Conservation (phyloP, 2,113 vertebrate genomes). For the Conger conger region DNA sequence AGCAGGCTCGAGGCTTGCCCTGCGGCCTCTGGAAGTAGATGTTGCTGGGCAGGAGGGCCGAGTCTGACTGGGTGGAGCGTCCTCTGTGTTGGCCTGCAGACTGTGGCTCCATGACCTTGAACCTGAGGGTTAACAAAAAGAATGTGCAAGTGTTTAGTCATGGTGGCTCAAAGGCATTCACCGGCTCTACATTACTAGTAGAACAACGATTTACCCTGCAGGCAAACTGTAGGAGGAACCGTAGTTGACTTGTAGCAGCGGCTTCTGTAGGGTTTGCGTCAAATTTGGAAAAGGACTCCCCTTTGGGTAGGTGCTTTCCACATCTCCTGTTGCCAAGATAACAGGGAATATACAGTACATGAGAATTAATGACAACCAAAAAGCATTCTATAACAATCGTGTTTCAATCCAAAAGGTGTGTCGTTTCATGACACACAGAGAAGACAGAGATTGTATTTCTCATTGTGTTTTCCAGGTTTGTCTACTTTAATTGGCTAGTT, state of each 20-base stretch:
- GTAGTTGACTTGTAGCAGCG: slow-evolving; percentile 62
- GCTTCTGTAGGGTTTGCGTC: slow-evolving; percentile 46
- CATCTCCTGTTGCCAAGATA: slow-evolving; percentile 16
- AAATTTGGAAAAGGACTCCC: slow-evolving; percentile 36
- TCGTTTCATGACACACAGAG: no score
- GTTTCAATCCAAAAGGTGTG: no score
- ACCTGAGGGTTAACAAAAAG: slow-evolving; percentile 44
- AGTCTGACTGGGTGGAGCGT: slow-evolving; percentile 66
- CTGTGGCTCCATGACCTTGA: slow-evolving; percentile 55
- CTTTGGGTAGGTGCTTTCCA: slow-evolving; percentile 37
- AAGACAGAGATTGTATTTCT: no score
- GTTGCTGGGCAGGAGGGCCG: slow-evolving; percentile 65
- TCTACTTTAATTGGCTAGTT: no score
- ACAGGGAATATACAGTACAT: background rate
- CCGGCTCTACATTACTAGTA: background rate
- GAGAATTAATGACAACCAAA: background rate
- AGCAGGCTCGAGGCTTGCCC: slow-evolving; percentile 22
- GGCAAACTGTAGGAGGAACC: slow-evolving; percentile 66
- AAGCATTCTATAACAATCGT: background rate
- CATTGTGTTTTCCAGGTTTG: no score
- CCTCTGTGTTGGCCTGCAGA: slow-evolving; percentile 38
- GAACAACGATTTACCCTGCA: slow-evolving; percentile 54
- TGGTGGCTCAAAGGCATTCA: background rate
- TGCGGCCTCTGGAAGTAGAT: slow-evolving; percentile 55
- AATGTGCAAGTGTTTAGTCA: background rate